These are phyloP conservation scores for Mus minutoides DNA, from an alignment of 2,797 vertebrate genomes.

Conservation along the genomic window DNA sequence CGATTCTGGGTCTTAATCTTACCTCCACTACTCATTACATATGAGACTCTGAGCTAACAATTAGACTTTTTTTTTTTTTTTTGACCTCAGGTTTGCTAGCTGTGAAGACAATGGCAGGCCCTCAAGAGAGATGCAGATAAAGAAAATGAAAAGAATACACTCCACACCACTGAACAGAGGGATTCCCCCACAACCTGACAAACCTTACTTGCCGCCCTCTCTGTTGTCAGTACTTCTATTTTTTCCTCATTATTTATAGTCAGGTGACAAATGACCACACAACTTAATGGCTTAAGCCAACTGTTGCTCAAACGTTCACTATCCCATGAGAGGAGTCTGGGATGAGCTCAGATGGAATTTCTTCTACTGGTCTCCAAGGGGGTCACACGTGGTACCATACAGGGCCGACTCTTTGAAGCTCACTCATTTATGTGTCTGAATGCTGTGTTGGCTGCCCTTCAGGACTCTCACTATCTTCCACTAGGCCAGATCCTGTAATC, in stretches of 20 bases:
- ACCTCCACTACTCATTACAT: not conserved
- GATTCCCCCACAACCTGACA: not conserved
- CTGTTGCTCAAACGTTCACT: not conserved
- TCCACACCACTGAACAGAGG: not conserved
- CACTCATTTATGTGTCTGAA: not conserved
- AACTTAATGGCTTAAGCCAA: not conserved
- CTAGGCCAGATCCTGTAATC: not conserved
- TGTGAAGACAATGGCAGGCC: not conserved
- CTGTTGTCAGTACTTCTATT: not conserved
- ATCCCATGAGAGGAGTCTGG: not conserved
- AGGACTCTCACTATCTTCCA: not conserved
- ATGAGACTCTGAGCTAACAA: not conserved
- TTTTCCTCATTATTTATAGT: not conserved
- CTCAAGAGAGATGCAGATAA: not conserved
- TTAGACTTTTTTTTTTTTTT: too few species aligned
- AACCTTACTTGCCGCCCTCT: not conserved
- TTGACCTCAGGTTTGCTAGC: not conserved
- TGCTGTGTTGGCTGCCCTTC: not conserved
- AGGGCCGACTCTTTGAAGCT: not conserved
- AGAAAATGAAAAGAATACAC: constrained; percentile 20
- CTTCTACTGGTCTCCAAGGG: not conserved
- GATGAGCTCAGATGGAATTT: constrained; percentile 41
- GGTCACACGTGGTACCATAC: not conserved
- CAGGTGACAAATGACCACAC: constrained; percentile 4
- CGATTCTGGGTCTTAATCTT: not conserved